Conservation (phyloP, 2,888 invertebrate species). For the Drosophila falleni region DNA sequence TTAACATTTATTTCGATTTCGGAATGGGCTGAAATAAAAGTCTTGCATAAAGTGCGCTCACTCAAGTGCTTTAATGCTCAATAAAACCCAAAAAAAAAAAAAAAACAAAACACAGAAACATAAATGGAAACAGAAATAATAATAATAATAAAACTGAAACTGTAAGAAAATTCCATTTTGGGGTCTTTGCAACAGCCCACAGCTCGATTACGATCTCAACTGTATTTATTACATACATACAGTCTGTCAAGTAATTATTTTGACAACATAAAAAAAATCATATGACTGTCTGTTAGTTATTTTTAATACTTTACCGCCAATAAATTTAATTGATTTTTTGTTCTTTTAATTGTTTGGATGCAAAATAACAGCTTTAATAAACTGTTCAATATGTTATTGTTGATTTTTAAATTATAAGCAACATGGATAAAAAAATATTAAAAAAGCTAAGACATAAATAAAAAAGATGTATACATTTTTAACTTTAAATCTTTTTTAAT, state of each 20-base stretch:
- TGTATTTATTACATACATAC: slow-evolving; percentile 8
- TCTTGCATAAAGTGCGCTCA: slow-evolving; percentile 57
- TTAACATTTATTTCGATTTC: slow-evolving; percentile 31
- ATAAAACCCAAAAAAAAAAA: slow-evolving; percentile 13
- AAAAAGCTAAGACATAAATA: too few species aligned
- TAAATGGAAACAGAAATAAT: slow-evolving; percentile 13
- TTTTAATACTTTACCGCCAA: too few species aligned
- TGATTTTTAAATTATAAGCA: too few species aligned
- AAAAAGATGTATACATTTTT: too few species aligned
- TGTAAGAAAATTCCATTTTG: slow-evolving; percentile 13
- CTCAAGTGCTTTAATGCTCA: slow-evolving; percentile 32
- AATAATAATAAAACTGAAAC: slow-evolving; percentile 16
- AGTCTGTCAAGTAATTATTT: background rate
- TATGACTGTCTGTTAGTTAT: background rate
- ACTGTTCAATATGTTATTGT: too few species aligned
- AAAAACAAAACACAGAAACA: slow-evolving; percentile 3
- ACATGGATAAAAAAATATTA: too few species aligned
- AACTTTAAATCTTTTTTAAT: too few species aligned
- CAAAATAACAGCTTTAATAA: too few species aligned
- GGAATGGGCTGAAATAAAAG: slow-evolving; percentile 40
- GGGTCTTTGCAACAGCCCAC: slow-evolving; percentile 9
- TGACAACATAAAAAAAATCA: background rate
- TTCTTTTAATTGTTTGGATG: too few species aligned
- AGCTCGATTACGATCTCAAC: slow-evolving; percentile 4
- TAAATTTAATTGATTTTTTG: too few species aligned